Evolutionary conservation across 2,113 vertebrate species (phyloP), one percentile per base, ranked within the genome.

Genomic region (Suncus etruscus): DNA sequence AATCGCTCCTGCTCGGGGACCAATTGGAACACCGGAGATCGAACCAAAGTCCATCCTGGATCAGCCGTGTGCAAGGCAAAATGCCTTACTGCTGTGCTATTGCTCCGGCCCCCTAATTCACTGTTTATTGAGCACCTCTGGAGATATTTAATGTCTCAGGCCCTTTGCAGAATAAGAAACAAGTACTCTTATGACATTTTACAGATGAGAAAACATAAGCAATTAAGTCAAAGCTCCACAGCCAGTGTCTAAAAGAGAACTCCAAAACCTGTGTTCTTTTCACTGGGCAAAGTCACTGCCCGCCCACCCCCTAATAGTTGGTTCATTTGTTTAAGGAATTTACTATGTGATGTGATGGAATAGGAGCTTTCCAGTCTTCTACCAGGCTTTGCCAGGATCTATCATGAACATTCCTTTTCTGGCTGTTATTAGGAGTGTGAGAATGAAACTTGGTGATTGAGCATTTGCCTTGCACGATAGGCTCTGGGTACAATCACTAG

Each of bases 161-260:
- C 16, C 16, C 54, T 91, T 65, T 47, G 70, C 47, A 89, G 58
- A 47, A 6, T 24, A 50, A 29, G 61, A 32, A 72, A 48, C 48
- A 48, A 47, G 58, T 68, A 15, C 15, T 61, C 15, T 0, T 2
- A n/a, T 15, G 8, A n/a, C 0, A 0, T 27, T 74, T 54, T 65
- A 85, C 25, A 76, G 3, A 81, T 45, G 75, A 89, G n/a, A 76
- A 75, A 84, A 83, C 8, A 2, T 18, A 76, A 76, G 83, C 39
- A n/a, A 31, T 32, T 77, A 68, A 68, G 16, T 11, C 66, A 54
- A 72, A 29, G 39, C 8, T 63, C 12, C 73, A 63, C 12, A 76
- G 25, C 50, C 39, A 58, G 2, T 27, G 4, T 32, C 54, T 16
- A 54, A 54, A 54, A 54, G 54, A 54, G 54, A 54, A 54, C 11